Evolutionary conservation across 1,140 invertebrate genomes (phyloP).

Genomic region (Drosophila ambigua): DNA sequence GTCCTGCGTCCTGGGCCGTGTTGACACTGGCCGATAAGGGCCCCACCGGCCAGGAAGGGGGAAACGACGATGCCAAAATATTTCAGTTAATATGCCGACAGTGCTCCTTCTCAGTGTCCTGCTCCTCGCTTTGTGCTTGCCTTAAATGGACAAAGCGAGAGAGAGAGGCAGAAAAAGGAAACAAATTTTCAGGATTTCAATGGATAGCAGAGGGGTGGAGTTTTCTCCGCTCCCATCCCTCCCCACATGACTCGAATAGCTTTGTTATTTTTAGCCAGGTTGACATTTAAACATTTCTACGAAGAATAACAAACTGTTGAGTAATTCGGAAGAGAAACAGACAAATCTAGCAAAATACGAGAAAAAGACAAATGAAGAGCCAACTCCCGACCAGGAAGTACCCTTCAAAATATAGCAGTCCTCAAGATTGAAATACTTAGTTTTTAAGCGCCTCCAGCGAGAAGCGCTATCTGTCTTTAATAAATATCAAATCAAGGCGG

Average conservation of each 20-base stretch:
- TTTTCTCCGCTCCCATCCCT: background rate
- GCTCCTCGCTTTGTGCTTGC: slow-evolving; percentile 16
- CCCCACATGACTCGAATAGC: slow-evolving; percentile 14
- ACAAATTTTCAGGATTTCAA: slow-evolving; percentile 19
- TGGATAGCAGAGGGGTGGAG: no score
- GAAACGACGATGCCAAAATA: slow-evolving; percentile 65
- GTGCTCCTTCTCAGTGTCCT: background rate
- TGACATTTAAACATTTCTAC: slow-evolving; percentile 3
- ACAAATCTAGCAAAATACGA: no score
- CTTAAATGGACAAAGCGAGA: slow-evolving; percentile 41
- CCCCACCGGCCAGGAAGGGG: background rate
- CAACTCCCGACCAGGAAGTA: no score
- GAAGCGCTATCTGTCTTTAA: no score
- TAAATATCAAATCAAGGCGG: no score
- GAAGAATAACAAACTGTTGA: slow-evolving; percentile 20
- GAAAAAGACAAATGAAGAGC: no score
- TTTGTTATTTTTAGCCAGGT: slow-evolving; percentile 42
- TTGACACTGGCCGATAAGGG: slow-evolving; percentile 73
- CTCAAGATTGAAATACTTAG: no score
- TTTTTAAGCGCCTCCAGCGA: no score
- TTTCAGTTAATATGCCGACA: slow-evolving; percentile 76
- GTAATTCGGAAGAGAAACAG: slow-evolving; percentile 5
- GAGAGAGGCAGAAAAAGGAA: slow-evolving; percentile 31
- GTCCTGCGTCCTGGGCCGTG: slow-evolving; percentile 34
- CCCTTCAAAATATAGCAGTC: no score